Evolutionary conservation across 2,888 invertebrate genomes (phyloP).

Genomic region (Gasteruption jaculator): DNA sequence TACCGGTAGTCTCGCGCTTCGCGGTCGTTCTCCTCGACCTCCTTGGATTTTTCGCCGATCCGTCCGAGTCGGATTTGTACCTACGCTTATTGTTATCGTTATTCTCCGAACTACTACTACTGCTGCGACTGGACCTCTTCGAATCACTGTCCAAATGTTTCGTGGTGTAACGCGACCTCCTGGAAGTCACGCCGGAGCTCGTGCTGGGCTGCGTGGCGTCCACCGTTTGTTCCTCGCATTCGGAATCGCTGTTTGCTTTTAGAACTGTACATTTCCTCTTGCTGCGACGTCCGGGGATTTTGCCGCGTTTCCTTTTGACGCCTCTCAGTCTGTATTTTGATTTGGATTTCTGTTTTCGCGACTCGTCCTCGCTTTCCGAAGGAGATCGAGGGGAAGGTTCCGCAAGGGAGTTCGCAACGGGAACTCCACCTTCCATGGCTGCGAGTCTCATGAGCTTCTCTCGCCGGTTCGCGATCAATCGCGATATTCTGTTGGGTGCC

Average conservation of each 20-base stretch:
- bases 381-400: conserved; percentile 14
- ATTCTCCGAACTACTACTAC: conserved; percentile 30
- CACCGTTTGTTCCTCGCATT: conserved; percentile 29
- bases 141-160: conserved; percentile 25
- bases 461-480: conserved; percentile 69
- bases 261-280: conserved; percentile 34
- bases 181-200: conserved; percentile 42
- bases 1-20: conserved; percentile 19
- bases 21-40: conserved; percentile 25
- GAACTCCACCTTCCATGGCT: conserved; percentile 33
- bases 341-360: conserved; percentile 32
- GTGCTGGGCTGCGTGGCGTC: conserved; percentile 46
- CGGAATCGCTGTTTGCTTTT: conserved; percentile 32
- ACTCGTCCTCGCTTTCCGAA: conserved; percentile 26
- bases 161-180: conserved; percentile 30
- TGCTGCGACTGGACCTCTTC: conserved; percentile 28
- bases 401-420: conserved; percentile 18
- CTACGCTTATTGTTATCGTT: conserved; percentile 17
- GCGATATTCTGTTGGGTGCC: conserved; percentile 67
- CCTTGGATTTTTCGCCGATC: conserved; percentile 23
- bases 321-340: conserved; percentile 35
- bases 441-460: conserved; percentile 64
- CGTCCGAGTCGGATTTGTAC: conserved; percentile 30
- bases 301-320: conserved; percentile 36
- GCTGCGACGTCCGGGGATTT: conserved; percentile 24